A percentile compares a stretch with the other conserved stretches of the same genome.
Conservation (phyloP, 2,797 vertebrate genomes). For the Octomys mimax region DNA sequence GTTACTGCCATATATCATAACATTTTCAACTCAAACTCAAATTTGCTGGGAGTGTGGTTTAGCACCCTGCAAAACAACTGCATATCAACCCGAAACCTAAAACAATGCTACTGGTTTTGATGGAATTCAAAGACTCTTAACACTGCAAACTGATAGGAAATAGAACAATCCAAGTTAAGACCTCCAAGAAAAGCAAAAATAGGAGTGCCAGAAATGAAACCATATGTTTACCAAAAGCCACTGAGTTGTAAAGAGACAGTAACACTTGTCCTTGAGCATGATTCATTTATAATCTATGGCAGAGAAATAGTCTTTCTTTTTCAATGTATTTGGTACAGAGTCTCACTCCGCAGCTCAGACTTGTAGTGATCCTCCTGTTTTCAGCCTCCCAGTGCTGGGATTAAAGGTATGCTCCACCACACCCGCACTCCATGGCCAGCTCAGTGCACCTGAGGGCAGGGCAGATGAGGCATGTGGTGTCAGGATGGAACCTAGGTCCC, state of each 20-base stretch:
- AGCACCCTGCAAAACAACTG: slow-evolving; percentile 59
- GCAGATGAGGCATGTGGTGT: too few relatives aligned
- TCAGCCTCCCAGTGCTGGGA: too few relatives aligned
- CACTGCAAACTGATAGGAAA: slow-evolving; percentile 57
- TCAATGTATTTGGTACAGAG: too few relatives aligned
- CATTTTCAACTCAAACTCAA: slow-evolving; percentile 67
- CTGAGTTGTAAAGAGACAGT: slow-evolving; percentile 46
- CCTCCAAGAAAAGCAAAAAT: slow-evolving; percentile 65
- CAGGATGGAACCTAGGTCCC: too few relatives aligned
- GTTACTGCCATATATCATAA: slow-evolving; percentile 30
- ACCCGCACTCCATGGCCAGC: too few relatives aligned
- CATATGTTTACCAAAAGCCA: slow-evolving; percentile 67
- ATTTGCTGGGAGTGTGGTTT: slow-evolving; percentile 50
- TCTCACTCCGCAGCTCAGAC: too few relatives aligned
- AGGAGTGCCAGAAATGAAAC: slow-evolving; percentile 70
- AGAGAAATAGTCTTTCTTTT: background rate
- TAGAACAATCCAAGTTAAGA: slow-evolving; percentile 72
- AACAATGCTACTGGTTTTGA: slow-evolving; percentile 15
- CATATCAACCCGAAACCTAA: slow-evolving; percentile 44
- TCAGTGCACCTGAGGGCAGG: too few relatives aligned
- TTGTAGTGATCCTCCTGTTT: too few relatives aligned
- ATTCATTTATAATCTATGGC: background rate
- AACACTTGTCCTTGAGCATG: slow-evolving; percentile 4
- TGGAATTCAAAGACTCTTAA: slow-evolving; percentile 32
- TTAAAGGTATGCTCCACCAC: too few relatives aligned